phyloP scores from a whole-genome alignment of 2,113 vertebrate species.

The Zingel zingel region DNA sequence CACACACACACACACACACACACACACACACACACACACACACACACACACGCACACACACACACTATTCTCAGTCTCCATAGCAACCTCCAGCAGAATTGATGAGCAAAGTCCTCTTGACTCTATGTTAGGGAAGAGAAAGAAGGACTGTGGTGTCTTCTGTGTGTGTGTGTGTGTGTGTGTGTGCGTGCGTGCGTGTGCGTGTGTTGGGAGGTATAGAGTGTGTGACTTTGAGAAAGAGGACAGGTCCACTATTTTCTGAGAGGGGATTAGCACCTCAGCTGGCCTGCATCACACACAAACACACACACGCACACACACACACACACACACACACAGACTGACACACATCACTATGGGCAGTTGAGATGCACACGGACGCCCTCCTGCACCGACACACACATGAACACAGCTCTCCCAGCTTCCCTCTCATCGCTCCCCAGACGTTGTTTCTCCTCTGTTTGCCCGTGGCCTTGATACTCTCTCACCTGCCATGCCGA shows the following conservation, averaged over 20 bases:
- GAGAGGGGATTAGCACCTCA: slow-evolving; percentile 57
- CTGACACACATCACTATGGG: slow-evolving; percentile 28
- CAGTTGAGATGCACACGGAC: slow-evolving; percentile 22
- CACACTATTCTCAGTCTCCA: slow-evolving; percentile 75
- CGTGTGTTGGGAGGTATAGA: slow-evolving; percentile 12
- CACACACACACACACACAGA: slow-evolving; percentile 36
- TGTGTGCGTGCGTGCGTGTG: slow-evolving; percentile 11
- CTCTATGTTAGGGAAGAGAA: slow-evolving; percentile 53
- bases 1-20: slow-evolving; percentile 32
- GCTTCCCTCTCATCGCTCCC: background rate
- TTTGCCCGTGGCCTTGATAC: slow-evolving; percentile 41
- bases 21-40: slow-evolving; percentile 53
- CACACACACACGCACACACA: no score
- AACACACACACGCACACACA: slow-evolving; percentile 43
- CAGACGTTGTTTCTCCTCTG: slow-evolving; percentile 49
- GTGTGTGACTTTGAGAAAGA: slow-evolving; percentile 62
- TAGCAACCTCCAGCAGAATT: slow-evolving; percentile 81
- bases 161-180: slow-evolving; percentile 41
- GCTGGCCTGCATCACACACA: slow-evolving; percentile 33
- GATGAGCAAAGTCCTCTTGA: slow-evolving; percentile 79
- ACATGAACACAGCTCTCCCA: slow-evolving; percentile 40
- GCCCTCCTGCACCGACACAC: slow-evolving; percentile 21
- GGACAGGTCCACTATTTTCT: slow-evolving; percentile 49
- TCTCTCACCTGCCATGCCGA: slow-evolving; percentile 13
- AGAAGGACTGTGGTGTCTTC: slow-evolving; percentile 46